Conservation (phyloP, 2,113 vertebrate species). For the Eurystomus gularis region DNA sequence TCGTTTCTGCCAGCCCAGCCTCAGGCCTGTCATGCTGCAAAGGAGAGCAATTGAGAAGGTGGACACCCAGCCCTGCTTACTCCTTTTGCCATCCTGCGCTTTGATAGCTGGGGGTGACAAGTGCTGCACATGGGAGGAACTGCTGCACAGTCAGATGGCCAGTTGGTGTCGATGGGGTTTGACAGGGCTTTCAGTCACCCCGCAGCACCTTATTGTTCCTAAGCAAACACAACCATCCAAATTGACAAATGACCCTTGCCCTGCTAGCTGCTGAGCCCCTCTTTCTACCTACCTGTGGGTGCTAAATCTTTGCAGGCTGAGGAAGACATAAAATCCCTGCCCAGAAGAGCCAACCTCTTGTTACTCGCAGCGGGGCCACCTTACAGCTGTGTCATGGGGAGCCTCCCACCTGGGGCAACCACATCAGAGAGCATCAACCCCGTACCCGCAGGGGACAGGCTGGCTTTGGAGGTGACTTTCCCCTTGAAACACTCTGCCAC, state of each 20-base stretch:
- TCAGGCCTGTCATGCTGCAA: not conserved
- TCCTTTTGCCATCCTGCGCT: not conserved
- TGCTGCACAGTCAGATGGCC: not conserved
- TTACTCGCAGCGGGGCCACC: not conserved
- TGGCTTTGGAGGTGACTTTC: not conserved
- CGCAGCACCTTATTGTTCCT: not conserved
- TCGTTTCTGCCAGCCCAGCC: not conserved
- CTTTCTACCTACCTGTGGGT: not conserved
- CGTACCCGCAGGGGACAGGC: not conserved
- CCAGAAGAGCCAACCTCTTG: not conserved
- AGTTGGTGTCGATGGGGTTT: accelerated
- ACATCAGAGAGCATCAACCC: not conserved
- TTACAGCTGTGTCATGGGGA: not conserved
- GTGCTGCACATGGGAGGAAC: accelerated
- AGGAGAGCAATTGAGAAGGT: not conserved
- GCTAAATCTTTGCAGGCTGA: not conserved
- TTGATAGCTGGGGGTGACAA: not conserved
- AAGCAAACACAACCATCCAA: not conserved
- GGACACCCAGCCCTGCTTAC: not conserved
- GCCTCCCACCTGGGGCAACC: not conserved
- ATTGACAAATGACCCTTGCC: not conserved
- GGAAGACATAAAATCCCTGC: not conserved
- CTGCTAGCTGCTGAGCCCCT: not conserved
- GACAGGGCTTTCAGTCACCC: not conserved
- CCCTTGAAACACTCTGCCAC: not conserved